Conservation (phyloP, 2,888 invertebrate species). For the Diloba caeruleocephala region DNA sequence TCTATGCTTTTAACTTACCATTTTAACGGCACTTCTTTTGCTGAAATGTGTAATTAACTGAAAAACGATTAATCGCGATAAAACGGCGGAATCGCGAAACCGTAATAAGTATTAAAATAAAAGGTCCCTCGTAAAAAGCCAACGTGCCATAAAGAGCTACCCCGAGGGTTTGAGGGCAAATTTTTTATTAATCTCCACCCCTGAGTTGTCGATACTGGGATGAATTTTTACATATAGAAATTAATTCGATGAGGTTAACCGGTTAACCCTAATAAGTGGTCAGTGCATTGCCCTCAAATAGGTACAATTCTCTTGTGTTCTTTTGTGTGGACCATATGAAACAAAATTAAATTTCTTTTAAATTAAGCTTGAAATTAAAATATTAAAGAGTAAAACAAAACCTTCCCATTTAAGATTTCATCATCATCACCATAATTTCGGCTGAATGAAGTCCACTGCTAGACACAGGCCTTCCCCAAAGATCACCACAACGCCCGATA, state of each 20-base stretch:
- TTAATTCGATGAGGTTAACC: slow-evolving; percentile 69
- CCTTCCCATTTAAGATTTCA: too few species aligned
- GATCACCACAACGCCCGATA: too few species aligned
- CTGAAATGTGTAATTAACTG: slow-evolving; percentile 75
- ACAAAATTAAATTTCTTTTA: too few species aligned
- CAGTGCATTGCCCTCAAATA: slow-evolving; percentile 8
- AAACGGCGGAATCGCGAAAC: slow-evolving; percentile 79
- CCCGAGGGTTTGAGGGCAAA: slow-evolving; percentile 76
- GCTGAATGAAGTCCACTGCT: too few species aligned
- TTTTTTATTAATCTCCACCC: slow-evolving; percentile 84
- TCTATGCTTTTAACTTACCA: slow-evolving; percentile 43
- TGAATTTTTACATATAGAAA: slow-evolving; percentile 77
- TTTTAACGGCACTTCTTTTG: slow-evolving; percentile 59
- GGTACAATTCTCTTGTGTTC: not conserved
- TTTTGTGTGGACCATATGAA: slow-evolving; percentile 1
- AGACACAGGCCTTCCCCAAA: too few species aligned
- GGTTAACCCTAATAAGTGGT: slow-evolving; percentile 42
- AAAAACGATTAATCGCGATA: slow-evolving; percentile 80
- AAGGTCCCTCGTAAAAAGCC: slow-evolving; percentile 82
- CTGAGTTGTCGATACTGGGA: slow-evolving; percentile 68
- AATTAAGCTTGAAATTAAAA: too few species aligned
- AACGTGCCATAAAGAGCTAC: slow-evolving; percentile 82
- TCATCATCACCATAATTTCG: too few species aligned
- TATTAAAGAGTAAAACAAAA: slow-evolving; percentile 11
- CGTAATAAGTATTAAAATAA: slow-evolving; percentile 84